Conservation (phyloP, 2,888 invertebrate species). For the Hypercompe scribonia region DNA sequence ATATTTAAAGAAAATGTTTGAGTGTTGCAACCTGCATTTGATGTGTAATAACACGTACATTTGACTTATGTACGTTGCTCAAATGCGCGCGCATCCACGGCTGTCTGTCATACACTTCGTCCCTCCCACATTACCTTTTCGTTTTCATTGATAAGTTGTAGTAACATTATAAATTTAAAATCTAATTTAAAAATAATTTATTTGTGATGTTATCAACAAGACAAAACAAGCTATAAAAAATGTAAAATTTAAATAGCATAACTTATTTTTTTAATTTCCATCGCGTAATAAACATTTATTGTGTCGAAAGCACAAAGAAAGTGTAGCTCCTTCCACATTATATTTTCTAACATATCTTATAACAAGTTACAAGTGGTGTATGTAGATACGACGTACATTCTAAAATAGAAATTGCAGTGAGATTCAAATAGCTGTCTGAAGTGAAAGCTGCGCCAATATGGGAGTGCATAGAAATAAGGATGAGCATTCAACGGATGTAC, state of each 20-base stretch:
- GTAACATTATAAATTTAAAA: too few species aligned
- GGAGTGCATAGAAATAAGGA: conserved; percentile 56
- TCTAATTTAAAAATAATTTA: not conserved
- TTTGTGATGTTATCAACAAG: not conserved
- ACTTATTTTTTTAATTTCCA: not conserved
- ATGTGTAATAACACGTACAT: not conserved
- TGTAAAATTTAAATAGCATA: not conserved
- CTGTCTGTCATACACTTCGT: not conserved
- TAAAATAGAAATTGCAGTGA: conserved; percentile 60
- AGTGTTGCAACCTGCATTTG: not conserved
- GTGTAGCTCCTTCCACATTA: conserved; percentile 41
- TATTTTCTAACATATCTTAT: conserved; percentile 40
- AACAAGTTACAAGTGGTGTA: conserved; percentile 40
- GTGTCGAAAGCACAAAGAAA: not conserved
- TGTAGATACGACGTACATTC: conserved; percentile 38
- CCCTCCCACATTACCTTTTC: not conserved
- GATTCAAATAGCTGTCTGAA: conserved; percentile 52
- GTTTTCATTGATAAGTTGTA: too few species aligned
- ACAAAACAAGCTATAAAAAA: not conserved
- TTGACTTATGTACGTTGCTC: not conserved
- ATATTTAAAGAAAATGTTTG: not conserved
- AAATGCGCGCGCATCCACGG: not conserved
- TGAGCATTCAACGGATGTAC: conserved; percentile 54
- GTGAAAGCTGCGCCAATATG: conserved; percentile 62
- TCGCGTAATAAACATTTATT: not conserved